Percentiles rank a stretch among this genome's conserved stretches.
Conservation (phyloP, 2,888 invertebrate genomes). For the Allacma fusca region DNA sequence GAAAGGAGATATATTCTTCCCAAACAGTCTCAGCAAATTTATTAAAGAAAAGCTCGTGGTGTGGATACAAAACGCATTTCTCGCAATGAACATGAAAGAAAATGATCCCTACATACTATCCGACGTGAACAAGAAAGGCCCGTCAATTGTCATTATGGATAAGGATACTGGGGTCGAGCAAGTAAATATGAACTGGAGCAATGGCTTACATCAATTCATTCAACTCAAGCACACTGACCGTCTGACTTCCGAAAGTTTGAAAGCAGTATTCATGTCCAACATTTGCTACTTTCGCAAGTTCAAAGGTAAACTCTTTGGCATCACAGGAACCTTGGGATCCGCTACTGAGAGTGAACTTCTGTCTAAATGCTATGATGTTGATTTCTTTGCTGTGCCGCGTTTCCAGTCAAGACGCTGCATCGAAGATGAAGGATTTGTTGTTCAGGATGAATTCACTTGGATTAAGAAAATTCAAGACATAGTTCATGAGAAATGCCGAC, state of each 20-base stretch:
- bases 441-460: neutral
- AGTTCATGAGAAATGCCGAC: too few species aligned
- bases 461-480: too few species aligned
- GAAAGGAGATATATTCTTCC: neutral
- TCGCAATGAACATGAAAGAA: too few species aligned
- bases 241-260: slow-evolving; percentile 63
- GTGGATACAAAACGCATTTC: neutral
- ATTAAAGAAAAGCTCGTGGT: neutral
- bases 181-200: slow-evolving; percentile 63
- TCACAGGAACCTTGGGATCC: slow-evolving; percentile 65
- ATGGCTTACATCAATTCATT: slow-evolving; percentile 65
- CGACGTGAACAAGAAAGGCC: slow-evolving; percentile 33
- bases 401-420: slow-evolving; percentile 55
- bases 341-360: slow-evolving; percentile 62
- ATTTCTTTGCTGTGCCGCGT: slow-evolving; percentile 63
- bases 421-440: neutral
- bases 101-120: neutral
- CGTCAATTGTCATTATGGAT: slow-evolving; percentile 39
- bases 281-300: slow-evolving; percentile 61
- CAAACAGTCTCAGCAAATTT: neutral
- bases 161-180: slow-evolving; percentile 64
- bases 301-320: slow-evolving; percentile 63
- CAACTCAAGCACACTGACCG: slow-evolving; percentile 64
- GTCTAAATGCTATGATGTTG: slow-evolving; percentile 61
- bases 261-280: slow-evolving; percentile 65